Evolutionary conservation across 2,797 vertebrate genomes (phyloP).

Genomic region (Chromobotia macracanthus): DNA sequence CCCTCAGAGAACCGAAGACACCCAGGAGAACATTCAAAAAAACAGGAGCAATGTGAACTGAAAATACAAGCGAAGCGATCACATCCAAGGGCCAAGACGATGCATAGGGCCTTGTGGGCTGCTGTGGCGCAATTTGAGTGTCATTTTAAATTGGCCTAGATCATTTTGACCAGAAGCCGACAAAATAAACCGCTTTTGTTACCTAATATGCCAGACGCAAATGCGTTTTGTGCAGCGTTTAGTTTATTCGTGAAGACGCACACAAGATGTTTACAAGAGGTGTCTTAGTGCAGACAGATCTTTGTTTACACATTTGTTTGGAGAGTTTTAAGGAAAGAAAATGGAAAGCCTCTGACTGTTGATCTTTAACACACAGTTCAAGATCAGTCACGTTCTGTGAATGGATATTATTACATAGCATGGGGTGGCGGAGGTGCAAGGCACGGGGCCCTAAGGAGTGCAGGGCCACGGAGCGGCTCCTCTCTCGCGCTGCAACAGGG

Average conservation of each 20-base stretch:
- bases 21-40: not conserved
- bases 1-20: slow-evolving; percentile 5
- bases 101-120: not conserved
- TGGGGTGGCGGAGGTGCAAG: slow-evolving; percentile 88
- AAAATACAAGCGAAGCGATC: not conserved
- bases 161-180: slow-evolving; percentile 11
- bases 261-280: slow-evolving; percentile 4
- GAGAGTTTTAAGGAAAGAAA: slow-evolving; percentile 82
- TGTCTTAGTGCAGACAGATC: slow-evolving; percentile 46
- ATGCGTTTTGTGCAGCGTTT: not conserved
- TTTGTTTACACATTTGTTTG: slow-evolving; percentile 81
- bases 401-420: slow-evolving; percentile 98
- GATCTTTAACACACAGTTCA: slow-evolving; percentile 82
- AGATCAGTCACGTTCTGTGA: slow-evolving; percentile 92
- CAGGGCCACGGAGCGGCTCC: slow-evolving; percentile 85
- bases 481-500: slow-evolving; percentile 89
- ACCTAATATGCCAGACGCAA: not conserved
- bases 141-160: slow-evolving; percentile 8
- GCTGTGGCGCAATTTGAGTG: not conserved
- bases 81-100: not conserved
- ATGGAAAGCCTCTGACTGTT: slow-evolving; percentile 81
- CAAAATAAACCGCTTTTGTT: not conserved
- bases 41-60: not conserved
- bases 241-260: not conserved
- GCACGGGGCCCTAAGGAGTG: slow-evolving; percentile 87